These are phyloP conservation scores for Seriola dumerili DNA, from an alignment of 2,113 vertebrate genomes.

Conservation along the genomic window DNA sequence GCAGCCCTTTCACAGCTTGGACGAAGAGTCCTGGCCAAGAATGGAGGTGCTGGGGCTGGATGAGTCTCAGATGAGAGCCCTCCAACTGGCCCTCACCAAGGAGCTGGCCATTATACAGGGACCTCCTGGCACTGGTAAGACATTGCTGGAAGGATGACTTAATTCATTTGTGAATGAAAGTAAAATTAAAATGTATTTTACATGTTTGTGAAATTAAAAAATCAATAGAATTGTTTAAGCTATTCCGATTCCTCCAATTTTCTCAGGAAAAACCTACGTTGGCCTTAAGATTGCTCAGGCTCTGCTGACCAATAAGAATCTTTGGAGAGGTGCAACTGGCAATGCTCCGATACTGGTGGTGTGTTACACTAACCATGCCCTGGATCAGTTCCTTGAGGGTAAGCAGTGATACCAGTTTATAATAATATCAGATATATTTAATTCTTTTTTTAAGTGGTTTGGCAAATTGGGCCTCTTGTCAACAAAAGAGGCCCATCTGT, in stretches of 20 bases:
- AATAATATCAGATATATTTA: not conserved
- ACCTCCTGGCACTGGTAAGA: constrained; percentile 94
- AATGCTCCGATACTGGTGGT: constrained; percentile 90
- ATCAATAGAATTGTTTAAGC: no score
- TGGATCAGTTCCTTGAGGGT: constrained; percentile 99
- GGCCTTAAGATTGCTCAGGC: constrained; percentile 94
- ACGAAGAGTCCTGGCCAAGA: constrained; percentile 86
- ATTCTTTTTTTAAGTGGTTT: not conserved
- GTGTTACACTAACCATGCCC: constrained; percentile 97
- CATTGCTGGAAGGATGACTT: constrained; percentile 8
- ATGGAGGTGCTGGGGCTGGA: constrained; percentile 89
- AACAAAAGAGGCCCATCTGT: not conserved
- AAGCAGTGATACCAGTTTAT: constrained; percentile 32
- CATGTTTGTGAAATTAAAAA: not conserved
- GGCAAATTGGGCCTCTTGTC: not conserved
- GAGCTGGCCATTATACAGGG: constrained; percentile 96
- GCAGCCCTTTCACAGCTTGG: constrained; percentile 79
- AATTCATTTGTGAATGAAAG: not conserved
- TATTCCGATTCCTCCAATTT: not conserved
- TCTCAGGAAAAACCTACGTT: constrained; percentile 93
- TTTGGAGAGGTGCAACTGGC: constrained; percentile 72
- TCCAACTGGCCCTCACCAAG: constrained; percentile 93
- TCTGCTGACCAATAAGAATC: constrained; percentile 84
- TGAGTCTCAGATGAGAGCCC: constrained; percentile 91
- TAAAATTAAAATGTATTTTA: not conserved